A percentile compares a stretch with the other conserved stretches of the same genome.
phyloP scores from a whole-genome alignment of 2,888 invertebrate species.

The Tryphoninae sp. region DNA sequence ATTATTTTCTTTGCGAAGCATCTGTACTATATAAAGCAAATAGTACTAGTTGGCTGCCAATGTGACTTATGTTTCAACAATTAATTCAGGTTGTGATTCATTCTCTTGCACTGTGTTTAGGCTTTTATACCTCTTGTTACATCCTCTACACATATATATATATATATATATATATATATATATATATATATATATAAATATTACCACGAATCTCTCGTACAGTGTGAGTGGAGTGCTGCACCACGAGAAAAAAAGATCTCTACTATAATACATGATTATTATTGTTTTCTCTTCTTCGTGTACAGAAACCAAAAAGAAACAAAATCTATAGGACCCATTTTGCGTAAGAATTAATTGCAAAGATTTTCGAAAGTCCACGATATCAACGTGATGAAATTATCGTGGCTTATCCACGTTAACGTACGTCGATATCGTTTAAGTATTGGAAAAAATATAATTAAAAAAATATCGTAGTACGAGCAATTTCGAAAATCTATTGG shows the following conservation, averaged over 20 bases:
- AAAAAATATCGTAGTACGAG: constrained; percentile 19
- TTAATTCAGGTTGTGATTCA: constrained; percentile 37
- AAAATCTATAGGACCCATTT: constrained; percentile 40
- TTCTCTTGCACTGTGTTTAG: constrained; percentile 48
- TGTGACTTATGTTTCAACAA: constrained; percentile 40
- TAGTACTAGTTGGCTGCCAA: constrained; percentile 61
- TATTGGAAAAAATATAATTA: constrained; percentile 19
- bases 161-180: constrained; percentile 31
- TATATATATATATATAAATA: constrained; percentile 17
- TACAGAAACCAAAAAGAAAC: constrained; percentile 63
- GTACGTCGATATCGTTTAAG: constrained; percentile 46
- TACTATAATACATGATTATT: constrained; percentile 81
- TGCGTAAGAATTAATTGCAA: constrained; percentile 58
- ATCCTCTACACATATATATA: constrained; percentile 21
- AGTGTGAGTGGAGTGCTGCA: constrained; percentile 77
- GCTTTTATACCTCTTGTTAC: constrained; percentile 34
- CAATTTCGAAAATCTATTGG: constrained; percentile 72
- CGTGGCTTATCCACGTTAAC: constrained; percentile 37
- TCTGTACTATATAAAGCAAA: constrained; percentile 11
- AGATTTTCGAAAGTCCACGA: constrained; percentile 68
- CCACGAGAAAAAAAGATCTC: constrained; percentile 72
- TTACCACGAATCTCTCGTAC: constrained; percentile 68
- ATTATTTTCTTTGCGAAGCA: constrained; percentile 40
- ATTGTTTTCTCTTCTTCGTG: constrained; percentile 73
- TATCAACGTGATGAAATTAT: constrained; percentile 8